Percentiles rank a stretch among this genome's conserved stretches.
Evolutionary conservation across 2,797 vertebrate species (phyloP).

Genomic region (Onychomys arenicola): DNA sequence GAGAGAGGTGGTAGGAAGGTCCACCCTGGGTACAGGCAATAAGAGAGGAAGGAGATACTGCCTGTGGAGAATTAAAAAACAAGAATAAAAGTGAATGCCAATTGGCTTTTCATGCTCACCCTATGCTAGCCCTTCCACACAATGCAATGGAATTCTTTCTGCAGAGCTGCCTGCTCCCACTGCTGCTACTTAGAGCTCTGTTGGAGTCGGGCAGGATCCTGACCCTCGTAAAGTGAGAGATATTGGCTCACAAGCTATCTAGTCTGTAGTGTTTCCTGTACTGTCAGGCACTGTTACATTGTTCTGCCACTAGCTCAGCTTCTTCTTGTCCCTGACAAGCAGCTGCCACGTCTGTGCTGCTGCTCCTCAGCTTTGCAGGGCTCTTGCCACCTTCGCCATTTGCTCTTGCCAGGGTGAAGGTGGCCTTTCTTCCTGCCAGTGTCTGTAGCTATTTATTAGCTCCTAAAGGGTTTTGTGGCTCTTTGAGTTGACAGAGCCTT

Average conservation of each 20-base stretch:
- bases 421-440: constrained; percentile 24
- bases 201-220: neutral
- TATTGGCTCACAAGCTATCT: neutral
- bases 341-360: neutral
- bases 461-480: constrained; percentile 45
- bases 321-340: neutral
- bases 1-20: neutral
- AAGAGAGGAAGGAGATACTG: neutral
- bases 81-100: constrained; percentile 60
- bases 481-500: constrained; percentile 38
- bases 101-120: constrained; percentile 58
- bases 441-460: constrained; percentile 27
- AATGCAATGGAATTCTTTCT: constrained; percentile 51
- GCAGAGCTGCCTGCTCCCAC: neutral
- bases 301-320: neutral
- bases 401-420: constrained; percentile 19
- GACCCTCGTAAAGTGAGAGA: neutral
- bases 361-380: neutral
- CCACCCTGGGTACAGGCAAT: constrained; percentile 63
- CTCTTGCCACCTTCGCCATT: neutral
- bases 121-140: constrained; percentile 40
- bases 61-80: constrained; percentile 62
- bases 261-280: neutral
- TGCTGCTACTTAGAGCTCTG: neutral
- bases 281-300: neutral